These are phyloP conservation scores for Podargus strigoides DNA, from an alignment of 2,797 vertebrate species.

Conservation along the genomic window DNA sequence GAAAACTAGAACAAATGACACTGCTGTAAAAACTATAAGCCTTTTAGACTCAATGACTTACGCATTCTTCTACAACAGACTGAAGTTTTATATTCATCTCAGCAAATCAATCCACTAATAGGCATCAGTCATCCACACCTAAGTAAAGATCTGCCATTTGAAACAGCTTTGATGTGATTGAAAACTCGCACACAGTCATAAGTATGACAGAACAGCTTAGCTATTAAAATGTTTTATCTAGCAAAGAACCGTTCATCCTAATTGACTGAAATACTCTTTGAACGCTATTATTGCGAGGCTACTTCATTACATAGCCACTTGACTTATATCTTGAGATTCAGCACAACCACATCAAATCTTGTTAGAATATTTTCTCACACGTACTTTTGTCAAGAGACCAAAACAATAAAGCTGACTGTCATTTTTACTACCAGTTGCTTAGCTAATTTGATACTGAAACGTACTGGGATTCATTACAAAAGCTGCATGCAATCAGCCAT, in stretches of 20 bases:
- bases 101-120: conserved; percentile 54
- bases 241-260: conserved; percentile 29
- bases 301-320: conserved; percentile 10
- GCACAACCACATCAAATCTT: conserved; percentile 33
- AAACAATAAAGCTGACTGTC: conserved; percentile 35
- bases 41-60: conserved; percentile 24
- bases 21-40: neutral
- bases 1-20: conserved; percentile 35
- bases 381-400: conserved; percentile 1
- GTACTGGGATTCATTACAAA: conserved; percentile 22
- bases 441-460: conserved; percentile 29
- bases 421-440: conserved; percentile 54
- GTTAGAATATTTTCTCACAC: conserved; percentile 30
- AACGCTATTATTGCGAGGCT: conserved; percentile 24
- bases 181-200: neutral
- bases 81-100: conserved; percentile 46
- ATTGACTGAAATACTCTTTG: conserved; percentile 42
- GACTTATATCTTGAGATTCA: conserved; percentile 6
- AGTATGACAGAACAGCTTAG: conserved; percentile 30
- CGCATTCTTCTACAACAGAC: conserved; percentile 12
- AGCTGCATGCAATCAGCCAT: conserved; percentile 18
- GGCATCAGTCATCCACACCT: conserved; percentile 40
- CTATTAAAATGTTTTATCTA: conserved; percentile 51
- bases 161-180: conserved; percentile 54
- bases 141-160: conserved; percentile 33